Evolutionary conservation across 2,113 vertebrate species (phyloP).

Genomic region (Piaya cayana): DNA sequence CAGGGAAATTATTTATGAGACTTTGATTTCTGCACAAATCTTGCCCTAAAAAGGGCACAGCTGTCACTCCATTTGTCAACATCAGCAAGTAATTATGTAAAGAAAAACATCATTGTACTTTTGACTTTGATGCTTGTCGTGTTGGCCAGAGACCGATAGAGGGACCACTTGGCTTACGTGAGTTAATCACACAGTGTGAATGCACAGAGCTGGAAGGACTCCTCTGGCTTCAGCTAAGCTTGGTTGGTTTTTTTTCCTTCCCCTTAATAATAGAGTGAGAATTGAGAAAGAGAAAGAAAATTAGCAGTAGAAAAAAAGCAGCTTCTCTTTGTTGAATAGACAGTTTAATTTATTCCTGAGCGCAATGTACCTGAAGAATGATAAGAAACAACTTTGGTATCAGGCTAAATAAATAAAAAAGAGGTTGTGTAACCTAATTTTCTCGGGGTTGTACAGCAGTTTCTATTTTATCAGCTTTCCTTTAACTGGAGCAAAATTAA

Average conservation of each 20-base stretch:
- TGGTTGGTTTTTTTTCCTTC: background rate
- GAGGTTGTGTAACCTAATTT: conserved; percentile 43
- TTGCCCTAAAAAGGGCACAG: conserved; percentile 34
- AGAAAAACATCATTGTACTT: conserved; percentile 9
- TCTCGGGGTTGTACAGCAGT: background rate
- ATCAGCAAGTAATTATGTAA: conserved; percentile 40
- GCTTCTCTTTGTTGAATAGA: conserved; percentile 40
- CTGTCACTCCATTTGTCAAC: conserved; percentile 46
- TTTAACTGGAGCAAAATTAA: conserved; percentile 24
- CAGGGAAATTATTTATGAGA: background rate
- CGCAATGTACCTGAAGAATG: conserved; percentile 47
- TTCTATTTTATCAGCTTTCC: conserved; percentile 34
- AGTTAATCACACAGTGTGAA: fast-evolving
- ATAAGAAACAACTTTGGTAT: conserved; percentile 63
- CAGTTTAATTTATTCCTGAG: conserved; percentile 61
- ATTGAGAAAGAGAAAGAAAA: conserved; percentile 48
- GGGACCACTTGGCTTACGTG: conserved; percentile 23
- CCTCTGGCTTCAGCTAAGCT: background rate
- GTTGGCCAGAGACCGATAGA: conserved; percentile 4
- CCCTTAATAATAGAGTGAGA: conserved; percentile 37
- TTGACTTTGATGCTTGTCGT: conserved; percentile 11
- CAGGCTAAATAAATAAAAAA: conserved; percentile 62
- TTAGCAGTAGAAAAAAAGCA: conserved; percentile 27
- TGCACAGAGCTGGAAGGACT: background rate
- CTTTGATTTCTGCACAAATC: conserved; percentile 14